Percentiles rank a stretch among this genome's conserved stretches.
Evolutionary conservation across 2,797 vertebrate genomes (phyloP).

Genomic region (Synaphobranchus kaupii): DNA sequence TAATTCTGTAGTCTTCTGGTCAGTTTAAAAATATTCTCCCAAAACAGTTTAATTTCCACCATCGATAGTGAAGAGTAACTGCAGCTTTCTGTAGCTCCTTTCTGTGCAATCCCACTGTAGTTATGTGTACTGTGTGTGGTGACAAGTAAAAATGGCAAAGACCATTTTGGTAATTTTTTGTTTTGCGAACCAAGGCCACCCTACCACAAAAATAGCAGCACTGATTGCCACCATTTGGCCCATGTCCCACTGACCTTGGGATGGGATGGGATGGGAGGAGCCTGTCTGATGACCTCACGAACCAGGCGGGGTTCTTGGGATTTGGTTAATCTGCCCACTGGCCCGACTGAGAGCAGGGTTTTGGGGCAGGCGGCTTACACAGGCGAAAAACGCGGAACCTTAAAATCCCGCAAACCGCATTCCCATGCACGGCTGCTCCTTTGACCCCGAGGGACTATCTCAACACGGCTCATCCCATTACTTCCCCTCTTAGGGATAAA

Average conservation of each 20-base stretch:
- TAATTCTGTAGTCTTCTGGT: not conserved
- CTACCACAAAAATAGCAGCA: not conserved
- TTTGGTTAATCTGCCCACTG: not conserved
- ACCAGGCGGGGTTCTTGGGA: not conserved
- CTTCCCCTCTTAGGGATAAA: not conserved
- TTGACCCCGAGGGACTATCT: not conserved
- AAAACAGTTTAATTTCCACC: not conserved
- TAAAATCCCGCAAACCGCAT: not conserved
- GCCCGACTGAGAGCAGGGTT: not conserved
- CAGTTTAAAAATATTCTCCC: not conserved
- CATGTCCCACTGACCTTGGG: not conserved
- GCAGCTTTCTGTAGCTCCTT: not conserved
- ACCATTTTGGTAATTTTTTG: not conserved
- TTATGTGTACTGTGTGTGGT: not conserved
- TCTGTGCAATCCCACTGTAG: not conserved
- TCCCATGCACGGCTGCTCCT: not conserved
- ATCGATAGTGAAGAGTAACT: not conserved
- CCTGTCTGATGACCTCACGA: not conserved
- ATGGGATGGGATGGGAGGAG: not conserved
- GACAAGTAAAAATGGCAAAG: not conserved
- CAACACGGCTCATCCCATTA: not conserved
- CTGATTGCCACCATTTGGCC: not conserved
- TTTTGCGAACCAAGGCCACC: not conserved
- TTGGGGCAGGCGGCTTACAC: not conserved
- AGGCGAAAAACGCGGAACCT: not conserved